phyloP scores from a whole-genome alignment of 2,797 vertebrate species.

The Sebastes reedi region DNA sequence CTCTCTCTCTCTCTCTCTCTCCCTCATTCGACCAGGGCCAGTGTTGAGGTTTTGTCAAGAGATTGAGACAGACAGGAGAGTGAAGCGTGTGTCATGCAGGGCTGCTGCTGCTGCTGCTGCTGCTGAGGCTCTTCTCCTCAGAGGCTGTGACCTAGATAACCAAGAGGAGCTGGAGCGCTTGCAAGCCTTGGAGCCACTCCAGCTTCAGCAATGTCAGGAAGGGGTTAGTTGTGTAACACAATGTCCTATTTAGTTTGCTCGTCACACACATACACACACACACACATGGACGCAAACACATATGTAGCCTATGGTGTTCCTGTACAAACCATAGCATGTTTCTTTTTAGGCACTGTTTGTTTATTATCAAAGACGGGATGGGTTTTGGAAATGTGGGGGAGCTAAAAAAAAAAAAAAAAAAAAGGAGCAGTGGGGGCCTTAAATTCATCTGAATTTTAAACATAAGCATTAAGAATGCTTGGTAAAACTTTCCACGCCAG shows the following conservation, averaged over 20 bases:
- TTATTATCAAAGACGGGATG: background rate
- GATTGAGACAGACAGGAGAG: constrained; percentile 81
- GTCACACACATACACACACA: constrained; percentile 42
- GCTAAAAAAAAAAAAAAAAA: background rate
- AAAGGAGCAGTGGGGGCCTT: background rate
- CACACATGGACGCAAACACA: constrained; percentile 52
- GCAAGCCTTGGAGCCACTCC: constrained; percentile 80
- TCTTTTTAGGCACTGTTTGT: constrained; percentile 7
- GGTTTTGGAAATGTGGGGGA: background rate
- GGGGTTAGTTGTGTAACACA: constrained; percentile 81
- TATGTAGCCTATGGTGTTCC: constrained; percentile 44
- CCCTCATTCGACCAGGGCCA: constrained; percentile 60
- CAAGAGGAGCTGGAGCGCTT: constrained; percentile 80
- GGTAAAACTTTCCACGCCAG: constrained; percentile 66
- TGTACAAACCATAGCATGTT: background rate
- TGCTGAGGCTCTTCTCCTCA: constrained; percentile 75
- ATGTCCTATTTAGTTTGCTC: constrained; percentile 80
- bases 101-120: constrained; percentile 68
- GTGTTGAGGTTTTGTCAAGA: constrained; percentile 80
- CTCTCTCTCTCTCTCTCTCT: constrained; percentile 22
- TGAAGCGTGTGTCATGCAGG: constrained; percentile 80
- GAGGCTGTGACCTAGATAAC: constrained; percentile 84
- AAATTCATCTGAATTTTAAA: constrained; percentile 50
- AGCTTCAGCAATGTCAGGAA: constrained; percentile 81
- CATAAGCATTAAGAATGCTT: constrained; percentile 53